These are phyloP conservation scores for Apistogramma diplotaenia DNA, from an alignment of 2,113 vertebrate genomes.

Conservation along the genomic window DNA sequence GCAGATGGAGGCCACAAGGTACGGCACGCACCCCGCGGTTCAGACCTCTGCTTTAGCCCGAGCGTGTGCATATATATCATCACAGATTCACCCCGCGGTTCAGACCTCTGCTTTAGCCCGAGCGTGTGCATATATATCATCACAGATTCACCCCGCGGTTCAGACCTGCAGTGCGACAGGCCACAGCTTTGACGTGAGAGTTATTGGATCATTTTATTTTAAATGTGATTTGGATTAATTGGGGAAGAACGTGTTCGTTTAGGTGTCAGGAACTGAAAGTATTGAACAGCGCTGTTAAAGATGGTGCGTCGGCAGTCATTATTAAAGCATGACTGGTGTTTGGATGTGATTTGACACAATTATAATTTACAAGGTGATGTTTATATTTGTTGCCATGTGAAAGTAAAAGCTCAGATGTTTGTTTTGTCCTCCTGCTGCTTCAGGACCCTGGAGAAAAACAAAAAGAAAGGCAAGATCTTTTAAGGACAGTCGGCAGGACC, in stretches of 20 bases:
- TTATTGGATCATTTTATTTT: not conserved
- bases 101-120: not conserved
- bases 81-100: not conserved
- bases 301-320: not conserved
- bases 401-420: not conserved
- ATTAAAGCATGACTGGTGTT: not conserved
- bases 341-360: not conserved
- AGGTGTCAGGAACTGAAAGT: too few relatives aligned
- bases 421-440: not conserved
- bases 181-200: not conserved
- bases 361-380: not conserved
- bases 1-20: slow-evolving; percentile 89
- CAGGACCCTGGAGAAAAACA: slow-evolving; percentile 99
- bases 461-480: slow-evolving; percentile 99
- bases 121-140: not conserved
- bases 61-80: not conserved
- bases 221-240: not conserved
- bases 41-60: not conserved
- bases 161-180: not conserved
- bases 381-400: not conserved
- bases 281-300: not conserved
- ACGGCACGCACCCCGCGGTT: not conserved
- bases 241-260: not conserved
- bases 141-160: not conserved
- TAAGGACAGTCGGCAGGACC: slow-evolving; percentile 79